Conservation (phyloP, 2,888 invertebrate species). For the Invenusta paracnida region DNA sequence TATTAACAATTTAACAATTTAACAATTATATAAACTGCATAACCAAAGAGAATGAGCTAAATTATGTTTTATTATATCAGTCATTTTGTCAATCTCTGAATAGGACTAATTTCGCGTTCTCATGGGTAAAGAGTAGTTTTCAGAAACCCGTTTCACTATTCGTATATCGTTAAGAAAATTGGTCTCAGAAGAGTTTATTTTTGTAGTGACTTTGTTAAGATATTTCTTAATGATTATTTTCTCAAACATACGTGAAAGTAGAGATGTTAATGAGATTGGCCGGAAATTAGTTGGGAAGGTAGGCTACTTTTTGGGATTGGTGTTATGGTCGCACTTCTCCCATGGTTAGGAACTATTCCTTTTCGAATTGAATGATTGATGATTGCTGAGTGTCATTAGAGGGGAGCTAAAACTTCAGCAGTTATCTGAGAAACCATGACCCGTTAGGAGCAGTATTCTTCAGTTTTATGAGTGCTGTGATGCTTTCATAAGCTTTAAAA, state of each 20-base stretch:
- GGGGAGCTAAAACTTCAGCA: background rate
- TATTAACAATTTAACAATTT: too few species aligned
- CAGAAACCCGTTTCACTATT: too few species aligned
- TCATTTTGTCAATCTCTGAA: too few species aligned
- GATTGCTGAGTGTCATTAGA: background rate
- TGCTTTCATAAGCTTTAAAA: background rate
- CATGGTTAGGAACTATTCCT: background rate
- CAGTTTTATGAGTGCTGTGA: background rate
- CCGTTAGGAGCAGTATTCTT: background rate
- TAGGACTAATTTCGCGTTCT: too few species aligned
- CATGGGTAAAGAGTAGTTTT: too few species aligned
- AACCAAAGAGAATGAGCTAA: too few species aligned
- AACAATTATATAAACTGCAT: too few species aligned
- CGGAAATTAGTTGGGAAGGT: background rate
- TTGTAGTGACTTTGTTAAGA: too few species aligned
- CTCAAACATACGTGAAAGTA: background rate
- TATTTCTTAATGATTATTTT: constrained; percentile 21
- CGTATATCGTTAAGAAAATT: too few species aligned
- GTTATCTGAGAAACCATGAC: background rate
- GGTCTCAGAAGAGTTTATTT: too few species aligned
- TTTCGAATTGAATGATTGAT: background rate
- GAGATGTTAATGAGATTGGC: background rate
- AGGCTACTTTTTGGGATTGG: background rate
- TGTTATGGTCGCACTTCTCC: background rate
- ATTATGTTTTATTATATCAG: too few species aligned